Evolutionary conservation across 2,113 vertebrate species (phyloP), one percentile per base, ranked within the genome.

Genomic region (Bagarius yarrelli): DNA sequence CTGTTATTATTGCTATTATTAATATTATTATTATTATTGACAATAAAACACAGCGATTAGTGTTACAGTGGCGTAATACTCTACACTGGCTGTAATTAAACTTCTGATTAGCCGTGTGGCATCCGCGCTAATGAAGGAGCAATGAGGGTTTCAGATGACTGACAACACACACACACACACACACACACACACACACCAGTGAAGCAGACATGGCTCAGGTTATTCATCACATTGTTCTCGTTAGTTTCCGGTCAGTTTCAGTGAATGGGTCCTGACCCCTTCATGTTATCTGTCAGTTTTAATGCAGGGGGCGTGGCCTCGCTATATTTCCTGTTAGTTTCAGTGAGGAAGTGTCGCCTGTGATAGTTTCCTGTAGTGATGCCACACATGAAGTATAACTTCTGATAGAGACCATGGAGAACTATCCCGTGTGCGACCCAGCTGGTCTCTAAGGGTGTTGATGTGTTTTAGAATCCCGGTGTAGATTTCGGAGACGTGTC

Each of bases 401-500:
- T n/a, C n/a, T n/a, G n/a, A n/a, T n/a, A n/a, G n/a, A n/a, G n/a
- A n/a, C n/a, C n/a, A n/a, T n/a, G n/a, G n/a, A n/a, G n/a, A n/a
- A n/a, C n/a, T n/a, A n/a, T n/a, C n/a, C n/a, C n/a, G n/a, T n/a
- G n/a, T n/a, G n/a, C n/a, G n/a, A n/a, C n/a, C n/a, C n/a, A n/a
- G n/a, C n/a, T 11, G 15, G 13, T 44, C 13, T 44, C 5, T 50
- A 16, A 47, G 23, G 36, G 25, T 47, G 2, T 70, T 2, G 14
- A 19, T 34, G 23, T 50, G 11, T 71, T 64, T 1, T 76, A 84
- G 73, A 77, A 69, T 71, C 71, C 76, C 3, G 97, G 97, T 0
- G 97, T 99, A 76, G 97, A 99, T 91, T 98, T 99, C 0, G 98
- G 98, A 60, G 97, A 99, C 0, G 95, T 99, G 76, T 98, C 97